Percentiles rank a stretch among this genome's conserved stretches.
Conservation (phyloP, 2,888 invertebrate genomes). For the Agonopterix alstromeriana region DNA sequence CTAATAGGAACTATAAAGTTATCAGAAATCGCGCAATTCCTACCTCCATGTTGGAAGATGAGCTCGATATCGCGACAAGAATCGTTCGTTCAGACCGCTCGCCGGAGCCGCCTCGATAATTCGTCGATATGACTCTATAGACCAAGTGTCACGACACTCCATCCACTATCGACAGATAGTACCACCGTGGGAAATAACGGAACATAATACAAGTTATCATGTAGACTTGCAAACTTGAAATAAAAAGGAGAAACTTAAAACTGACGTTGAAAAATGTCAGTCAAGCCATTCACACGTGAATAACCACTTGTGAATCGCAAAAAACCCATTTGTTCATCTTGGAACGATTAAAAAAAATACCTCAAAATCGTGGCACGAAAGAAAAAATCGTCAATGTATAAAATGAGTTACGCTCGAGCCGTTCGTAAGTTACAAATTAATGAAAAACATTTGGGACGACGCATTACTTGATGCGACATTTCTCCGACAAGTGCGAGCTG, state of each 20-base stretch:
- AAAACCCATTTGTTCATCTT: slow-evolving; percentile 43
- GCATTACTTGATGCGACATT: slow-evolving; percentile 57
- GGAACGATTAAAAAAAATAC: slow-evolving; percentile 23
- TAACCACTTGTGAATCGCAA: slow-evolving; percentile 48
- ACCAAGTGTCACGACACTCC: slow-evolving; percentile 15
- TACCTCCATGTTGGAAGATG: slow-evolving; percentile 6
- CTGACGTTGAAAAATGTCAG: slow-evolving; percentile 53
- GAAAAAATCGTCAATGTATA: slow-evolving; percentile 21
- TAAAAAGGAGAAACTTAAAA: slow-evolving; percentile 31
- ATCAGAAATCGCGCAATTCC: not conserved
- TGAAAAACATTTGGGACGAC: slow-evolving; percentile 55
- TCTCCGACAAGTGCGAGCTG: slow-evolving; percentile 59
- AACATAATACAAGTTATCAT: slow-evolving; percentile 10
- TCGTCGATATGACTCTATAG: slow-evolving; percentile 5
- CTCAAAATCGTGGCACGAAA: slow-evolving; percentile 16
- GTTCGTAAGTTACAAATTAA: slow-evolving; percentile 56
- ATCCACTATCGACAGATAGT: not conserved
- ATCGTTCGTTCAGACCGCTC: slow-evolving; percentile 3
- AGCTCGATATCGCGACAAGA: slow-evolving; percentile 10
- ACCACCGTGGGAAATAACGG: slow-evolving; percentile 8
- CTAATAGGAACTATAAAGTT: too few species aligned
- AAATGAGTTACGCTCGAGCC: slow-evolving; percentile 34
- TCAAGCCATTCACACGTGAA: slow-evolving; percentile 54
- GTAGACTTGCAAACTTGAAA: slow-evolving; percentile 8
- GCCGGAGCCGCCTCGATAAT: slow-evolving; percentile 6